phyloP scores from a whole-genome alignment of 2,888 invertebrate species.

The Gryllus longicercus region DNA sequence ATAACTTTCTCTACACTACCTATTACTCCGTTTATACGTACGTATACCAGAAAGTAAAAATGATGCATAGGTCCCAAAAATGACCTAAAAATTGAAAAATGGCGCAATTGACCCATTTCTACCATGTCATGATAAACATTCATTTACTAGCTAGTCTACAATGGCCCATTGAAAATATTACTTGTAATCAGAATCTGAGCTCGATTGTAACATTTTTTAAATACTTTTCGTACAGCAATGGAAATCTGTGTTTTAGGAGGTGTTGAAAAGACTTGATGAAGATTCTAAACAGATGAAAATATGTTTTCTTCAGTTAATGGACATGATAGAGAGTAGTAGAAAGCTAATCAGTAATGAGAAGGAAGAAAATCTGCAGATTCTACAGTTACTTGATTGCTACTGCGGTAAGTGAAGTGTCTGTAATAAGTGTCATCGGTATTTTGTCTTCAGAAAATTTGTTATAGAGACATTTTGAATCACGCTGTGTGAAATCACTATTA shows the following conservation, averaged over 20 bases:
- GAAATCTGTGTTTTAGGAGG: neutral
- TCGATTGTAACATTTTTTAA: neutral
- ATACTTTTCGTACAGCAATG: neutral
- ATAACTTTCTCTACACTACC: too few relatives aligned
- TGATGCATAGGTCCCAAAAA: too few relatives aligned
- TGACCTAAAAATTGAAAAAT: too few relatives aligned
- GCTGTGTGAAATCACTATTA: neutral
- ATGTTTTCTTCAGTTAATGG: slow-evolving; percentile 7
- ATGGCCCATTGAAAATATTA: neutral
- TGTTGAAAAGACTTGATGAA: neutral
- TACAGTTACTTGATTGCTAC: neutral
- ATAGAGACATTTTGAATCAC: neutral
- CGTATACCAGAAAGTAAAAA: too few relatives aligned
- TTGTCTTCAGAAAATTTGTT: neutral
- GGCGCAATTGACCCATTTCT: neutral
- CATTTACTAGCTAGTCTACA: neutral
- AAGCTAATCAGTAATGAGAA: neutral
- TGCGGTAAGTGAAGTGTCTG: neutral
- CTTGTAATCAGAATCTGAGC: neutral
- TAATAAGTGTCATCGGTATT: neutral
- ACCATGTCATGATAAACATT: neutral
- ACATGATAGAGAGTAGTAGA: neutral
- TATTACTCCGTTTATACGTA: too few relatives aligned
- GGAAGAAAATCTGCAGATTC: neutral
- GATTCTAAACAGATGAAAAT: neutral